Conservation (phyloP, 2,113 vertebrate genomes). For the Hystrix cristata region DNA sequence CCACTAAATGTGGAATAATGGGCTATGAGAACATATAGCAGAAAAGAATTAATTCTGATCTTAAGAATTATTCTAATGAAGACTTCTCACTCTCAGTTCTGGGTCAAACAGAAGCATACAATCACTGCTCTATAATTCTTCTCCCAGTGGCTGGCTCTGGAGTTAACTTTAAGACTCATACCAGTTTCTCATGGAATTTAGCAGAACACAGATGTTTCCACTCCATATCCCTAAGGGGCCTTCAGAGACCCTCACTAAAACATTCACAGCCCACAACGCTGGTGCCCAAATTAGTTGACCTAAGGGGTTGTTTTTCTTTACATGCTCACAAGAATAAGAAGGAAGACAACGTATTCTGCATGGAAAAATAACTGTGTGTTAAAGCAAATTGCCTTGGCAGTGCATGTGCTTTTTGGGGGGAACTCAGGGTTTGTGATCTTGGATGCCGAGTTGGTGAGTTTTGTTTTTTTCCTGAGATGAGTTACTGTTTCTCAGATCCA, state of each 20-base stretch:
- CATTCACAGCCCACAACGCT: neutral
- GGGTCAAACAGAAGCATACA: neutral
- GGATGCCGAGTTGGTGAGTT: neutral
- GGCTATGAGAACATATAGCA: neutral
- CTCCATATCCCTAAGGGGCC: neutral
- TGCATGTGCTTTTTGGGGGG: neutral
- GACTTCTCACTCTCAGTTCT: neutral
- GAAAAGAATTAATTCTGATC: constrained; percentile 38
- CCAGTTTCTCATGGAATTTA: constrained; percentile 19
- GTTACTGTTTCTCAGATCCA: constrained; percentile 49
- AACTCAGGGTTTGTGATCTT: constrained; percentile 52
- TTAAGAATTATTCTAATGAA: neutral
- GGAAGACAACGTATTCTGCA: constrained; percentile 83
- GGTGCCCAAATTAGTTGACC: constrained; percentile 38
- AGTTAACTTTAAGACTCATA: constrained; percentile 6
- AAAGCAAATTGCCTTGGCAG: constrained; percentile 60
- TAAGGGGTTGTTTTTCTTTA: constrained; percentile 66
- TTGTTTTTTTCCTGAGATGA: constrained; percentile 53
- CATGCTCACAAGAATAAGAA: constrained; percentile 84
- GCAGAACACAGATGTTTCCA: constrained; percentile 42
- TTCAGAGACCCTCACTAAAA: neutral
- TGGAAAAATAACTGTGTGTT: constrained; percentile 62
- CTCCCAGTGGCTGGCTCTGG: neutral
- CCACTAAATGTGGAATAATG: neutral
- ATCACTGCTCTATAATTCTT: neutral